A percentile compares a stretch with the other conserved stretches of the same genome.
Conservation (phyloP, 2,113 vertebrate species). For the Ageneiosus marmoratus region DNA sequence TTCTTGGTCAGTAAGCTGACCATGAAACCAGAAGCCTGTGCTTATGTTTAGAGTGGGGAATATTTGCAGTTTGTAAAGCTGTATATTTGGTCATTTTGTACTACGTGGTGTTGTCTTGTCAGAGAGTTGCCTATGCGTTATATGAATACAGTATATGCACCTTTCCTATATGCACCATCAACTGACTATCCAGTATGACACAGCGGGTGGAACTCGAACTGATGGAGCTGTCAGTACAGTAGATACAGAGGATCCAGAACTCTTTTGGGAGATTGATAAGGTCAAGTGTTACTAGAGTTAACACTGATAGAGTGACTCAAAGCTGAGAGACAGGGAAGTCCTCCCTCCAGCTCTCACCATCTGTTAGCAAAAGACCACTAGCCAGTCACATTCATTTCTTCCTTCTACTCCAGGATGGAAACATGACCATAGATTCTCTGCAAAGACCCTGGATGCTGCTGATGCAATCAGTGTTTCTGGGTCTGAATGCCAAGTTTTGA, state of each 20-base stretch:
- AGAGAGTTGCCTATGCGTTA: background rate
- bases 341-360: background rate
- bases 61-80: background rate
- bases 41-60: background rate
- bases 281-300: conserved; percentile 42
- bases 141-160: background rate
- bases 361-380: background rate
- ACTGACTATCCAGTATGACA: background rate
- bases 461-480: conserved; percentile 4
- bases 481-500: background rate
- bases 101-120: background rate
- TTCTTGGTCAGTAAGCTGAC: background rate
- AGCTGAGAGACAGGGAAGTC: conserved; percentile 10
- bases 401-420: background rate
- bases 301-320: conserved; percentile 34
- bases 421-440: background rate
- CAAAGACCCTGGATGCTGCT: conserved; percentile 17
- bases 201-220: background rate
- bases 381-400: background rate
- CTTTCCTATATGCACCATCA: background rate
- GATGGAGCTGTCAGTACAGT: conserved; percentile 27
- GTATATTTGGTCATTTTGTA: background rate
- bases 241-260: conserved; percentile 30
- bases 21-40: background rate
- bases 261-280: conserved; percentile 28